Conservation (phyloP, 2,113 vertebrate genomes). For the Monarcha castaneiventris region DNA sequence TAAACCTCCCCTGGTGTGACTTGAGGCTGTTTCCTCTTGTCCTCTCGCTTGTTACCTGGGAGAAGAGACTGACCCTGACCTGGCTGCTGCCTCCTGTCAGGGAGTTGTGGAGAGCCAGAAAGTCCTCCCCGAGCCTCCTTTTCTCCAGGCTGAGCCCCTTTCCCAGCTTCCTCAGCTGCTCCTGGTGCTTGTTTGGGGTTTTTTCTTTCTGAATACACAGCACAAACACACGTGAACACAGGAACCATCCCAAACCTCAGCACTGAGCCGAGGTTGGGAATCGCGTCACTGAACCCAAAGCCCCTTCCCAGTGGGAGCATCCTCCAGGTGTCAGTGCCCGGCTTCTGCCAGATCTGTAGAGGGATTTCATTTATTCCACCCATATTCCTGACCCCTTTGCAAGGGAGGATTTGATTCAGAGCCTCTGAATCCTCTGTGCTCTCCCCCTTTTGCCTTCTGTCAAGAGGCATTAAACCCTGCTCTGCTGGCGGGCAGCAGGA, state of each 20-base stretch:
- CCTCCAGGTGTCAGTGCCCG: not conserved
- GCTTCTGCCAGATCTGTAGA: not conserved
- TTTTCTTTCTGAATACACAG: not conserved
- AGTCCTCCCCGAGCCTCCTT: not conserved
- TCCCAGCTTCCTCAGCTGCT: not conserved
- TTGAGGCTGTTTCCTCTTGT: not conserved
- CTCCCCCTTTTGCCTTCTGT: not conserved
- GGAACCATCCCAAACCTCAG: not conserved
- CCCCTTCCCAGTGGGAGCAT: not conserved
- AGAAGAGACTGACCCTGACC: not conserved
- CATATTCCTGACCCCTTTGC: not conserved
- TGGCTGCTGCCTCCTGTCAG: not conserved
- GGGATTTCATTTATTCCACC: not conserved
- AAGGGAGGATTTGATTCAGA: not conserved
- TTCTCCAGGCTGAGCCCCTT: not conserved
- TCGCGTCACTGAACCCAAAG: not conserved
- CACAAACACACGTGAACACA: not conserved
- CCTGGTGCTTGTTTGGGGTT: not conserved
- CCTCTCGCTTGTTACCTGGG: fast-evolving
- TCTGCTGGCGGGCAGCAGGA: not conserved
- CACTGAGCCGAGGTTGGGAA: not conserved
- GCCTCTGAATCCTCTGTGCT: not conserved
- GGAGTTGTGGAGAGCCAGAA: not conserved
- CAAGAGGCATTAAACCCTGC: not conserved
- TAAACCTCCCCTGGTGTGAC: not conserved